These are phyloP conservation scores for Porites lobata DNA, from an alignment of 92 coral and sea anemone species.

Conservation along the genomic window DNA sequence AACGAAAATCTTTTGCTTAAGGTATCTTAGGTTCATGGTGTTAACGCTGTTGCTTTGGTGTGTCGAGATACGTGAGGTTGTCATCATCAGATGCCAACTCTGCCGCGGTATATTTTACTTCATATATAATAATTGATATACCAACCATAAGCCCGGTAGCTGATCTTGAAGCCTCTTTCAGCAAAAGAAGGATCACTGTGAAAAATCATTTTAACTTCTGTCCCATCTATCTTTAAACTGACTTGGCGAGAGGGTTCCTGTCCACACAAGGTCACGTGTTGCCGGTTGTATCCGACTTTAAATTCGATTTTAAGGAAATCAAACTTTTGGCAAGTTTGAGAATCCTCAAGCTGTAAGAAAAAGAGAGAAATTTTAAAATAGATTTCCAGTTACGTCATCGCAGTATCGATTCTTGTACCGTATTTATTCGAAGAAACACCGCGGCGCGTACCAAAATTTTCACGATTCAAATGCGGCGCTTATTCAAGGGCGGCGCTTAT, in stretches of 20 bases:
- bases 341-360: constrained; percentile 22
- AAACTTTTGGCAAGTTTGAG: constrained; percentile 7
- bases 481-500: no score
- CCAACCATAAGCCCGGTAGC: constrained; percentile 36
- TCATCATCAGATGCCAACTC: no score
- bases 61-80: no score
- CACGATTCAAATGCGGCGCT: no score
- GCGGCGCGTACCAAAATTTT: no score
- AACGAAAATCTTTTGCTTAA: no score
- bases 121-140: background rate
- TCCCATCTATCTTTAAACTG: constrained; percentile 18
- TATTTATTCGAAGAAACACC: no score
- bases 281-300: background rate
- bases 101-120: background rate
- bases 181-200: background rate
- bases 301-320: constrained; percentile 28
- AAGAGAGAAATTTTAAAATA: background rate
- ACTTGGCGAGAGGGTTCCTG: constrained; percentile 5
- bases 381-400: background rate
- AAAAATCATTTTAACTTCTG: constrained; percentile 16
- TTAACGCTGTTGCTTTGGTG: no score
- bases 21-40: no score
- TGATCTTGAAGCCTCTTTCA: constrained; percentile 31
- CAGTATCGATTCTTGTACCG: no score
- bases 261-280: constrained; percentile 7